Evolutionary conservation across 64 coral and sea anemone species (phyloP), one percentile per base, ranked within the genome.

Genomic region (Montipora capricornis): DNA sequence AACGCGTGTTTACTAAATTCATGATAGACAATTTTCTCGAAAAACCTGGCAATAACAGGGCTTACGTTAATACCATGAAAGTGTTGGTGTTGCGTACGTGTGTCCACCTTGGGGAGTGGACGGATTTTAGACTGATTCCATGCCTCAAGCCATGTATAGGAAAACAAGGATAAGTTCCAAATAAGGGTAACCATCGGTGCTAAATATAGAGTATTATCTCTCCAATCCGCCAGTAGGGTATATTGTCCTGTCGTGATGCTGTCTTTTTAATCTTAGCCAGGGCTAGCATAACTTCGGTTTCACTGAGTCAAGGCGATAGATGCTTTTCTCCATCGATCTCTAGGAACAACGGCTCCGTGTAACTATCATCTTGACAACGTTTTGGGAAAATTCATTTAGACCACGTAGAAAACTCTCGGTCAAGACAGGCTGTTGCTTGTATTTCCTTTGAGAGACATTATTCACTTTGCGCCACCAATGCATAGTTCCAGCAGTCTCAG

Each of bases 141-240:
- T 69, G 66, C 66, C 66, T 69, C 66, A 69, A 15, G 66, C 66
- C 66, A 69, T 69, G 66, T 69, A 69, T 69, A 69, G 66, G 66
- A 69, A 69, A 8, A 69, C 66, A 69, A 3, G 16, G 66, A 0
- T 4, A 69, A 69, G 66, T 69, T 69, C 66, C 66, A 69, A 69
- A 69, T 69, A 69, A 69, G 16, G 16, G 66, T 69, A 69, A 69
- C 66, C 66, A 69, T 7, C 66, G 66, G 66, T 14, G 66, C 66
- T 14, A 69, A 69, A 15, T 14, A 15, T 3, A 69, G 66, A 69
- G 66, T 2, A 69, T 69, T 69, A 7, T 69, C 66, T 69, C 66
- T 69, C 13, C 66, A 69, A 69, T 14, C 66, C 66, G 26, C 26
- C 26, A 29, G 26, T 29, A 29, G 26, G 26, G 26, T 29, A 29